A percentile compares a stretch with the other conserved stretches of the same genome.
Evolutionary conservation across 2,797 vertebrate genomes (phyloP).

Genomic region (Hippocampus kuda): DNA sequence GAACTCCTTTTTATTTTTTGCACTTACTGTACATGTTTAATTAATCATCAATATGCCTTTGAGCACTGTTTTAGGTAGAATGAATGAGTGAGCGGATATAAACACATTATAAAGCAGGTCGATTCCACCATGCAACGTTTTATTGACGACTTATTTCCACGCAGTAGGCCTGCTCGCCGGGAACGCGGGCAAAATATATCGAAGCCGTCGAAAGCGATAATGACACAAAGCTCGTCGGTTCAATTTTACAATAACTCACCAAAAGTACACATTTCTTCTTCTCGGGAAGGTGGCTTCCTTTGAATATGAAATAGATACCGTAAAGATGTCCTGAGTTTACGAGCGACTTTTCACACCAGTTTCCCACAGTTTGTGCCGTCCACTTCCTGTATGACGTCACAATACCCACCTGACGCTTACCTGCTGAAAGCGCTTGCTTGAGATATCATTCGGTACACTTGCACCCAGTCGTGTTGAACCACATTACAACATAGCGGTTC

Average conservation of each 20-base stretch:
- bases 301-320: neutral
- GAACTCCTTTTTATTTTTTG: neutral
- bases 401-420: slow-evolving; percentile 51
- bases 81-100: neutral
- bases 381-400: slow-evolving; percentile 56
- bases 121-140: neutral
- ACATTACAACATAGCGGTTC: neutral
- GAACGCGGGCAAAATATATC: neutral
- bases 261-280: slow-evolving; percentile 45
- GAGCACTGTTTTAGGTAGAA: neutral
- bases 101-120: neutral
- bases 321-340: neutral
- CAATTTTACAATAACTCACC: slow-evolving; percentile 41
- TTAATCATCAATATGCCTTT: neutral
- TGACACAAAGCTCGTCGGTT: rapidly evolving
- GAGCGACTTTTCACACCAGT: neutral
- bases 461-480: neutral
- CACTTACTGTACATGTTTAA: neutral
- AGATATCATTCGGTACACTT: neutral
- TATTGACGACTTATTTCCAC: neutral
- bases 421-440: slow-evolving; percentile 14
- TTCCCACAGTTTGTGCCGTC: neutral
- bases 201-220: neutral
- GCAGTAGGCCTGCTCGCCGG: neutral
- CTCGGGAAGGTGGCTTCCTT: neutral